Evolutionary conservation across 2,113 vertebrate species (phyloP).

Genomic region (Hoplias malabaricus): DNA sequence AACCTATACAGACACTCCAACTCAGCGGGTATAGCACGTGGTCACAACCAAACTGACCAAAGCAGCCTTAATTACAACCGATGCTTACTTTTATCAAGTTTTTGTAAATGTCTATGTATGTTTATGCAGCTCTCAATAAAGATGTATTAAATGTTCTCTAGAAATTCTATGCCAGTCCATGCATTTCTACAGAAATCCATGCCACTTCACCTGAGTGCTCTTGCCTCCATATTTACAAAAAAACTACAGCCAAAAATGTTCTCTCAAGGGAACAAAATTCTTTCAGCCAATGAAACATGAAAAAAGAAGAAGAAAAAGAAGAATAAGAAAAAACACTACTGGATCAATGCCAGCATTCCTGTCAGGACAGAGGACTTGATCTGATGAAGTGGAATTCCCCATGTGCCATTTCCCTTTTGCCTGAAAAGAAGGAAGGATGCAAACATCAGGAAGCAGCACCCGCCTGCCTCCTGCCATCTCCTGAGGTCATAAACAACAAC

Average conservation of each 20-base stretch:
- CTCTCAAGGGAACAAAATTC: constrained; percentile 2
- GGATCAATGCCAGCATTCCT: constrained; percentile 17
- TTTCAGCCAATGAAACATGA: constrained; percentile 55
- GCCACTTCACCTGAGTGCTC: neutral
- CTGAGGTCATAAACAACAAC: constrained; percentile 10
- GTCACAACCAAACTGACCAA: too few relatives aligned
- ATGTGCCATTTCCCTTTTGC: constrained; percentile 39
- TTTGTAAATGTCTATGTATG: too few relatives aligned
- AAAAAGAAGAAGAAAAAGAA: too few relatives aligned
- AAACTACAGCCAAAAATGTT: neutral
- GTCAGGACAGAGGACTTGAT: constrained; percentile 40
- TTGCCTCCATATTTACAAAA: neutral
- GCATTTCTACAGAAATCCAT: too few relatives aligned
- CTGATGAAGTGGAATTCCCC: constrained; percentile 56
- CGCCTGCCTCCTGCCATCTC: constrained; percentile 30
- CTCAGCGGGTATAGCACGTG: too few relatives aligned
- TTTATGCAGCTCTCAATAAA: neutral
- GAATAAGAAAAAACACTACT: neutral
- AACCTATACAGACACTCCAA: too few relatives aligned
- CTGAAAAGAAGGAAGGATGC: constrained; percentile 40
- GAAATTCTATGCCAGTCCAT: too few relatives aligned
- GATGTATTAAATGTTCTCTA: too few relatives aligned
- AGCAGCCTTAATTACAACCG: too few relatives aligned
- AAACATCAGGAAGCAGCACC: constrained; percentile 50
- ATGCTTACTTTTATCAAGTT: too few relatives aligned